Evolutionary conservation across 2,888 invertebrate genomes (phyloP), one percentile per base, ranked within the genome.

Genomic region (Tetranychus truncatus): DNA sequence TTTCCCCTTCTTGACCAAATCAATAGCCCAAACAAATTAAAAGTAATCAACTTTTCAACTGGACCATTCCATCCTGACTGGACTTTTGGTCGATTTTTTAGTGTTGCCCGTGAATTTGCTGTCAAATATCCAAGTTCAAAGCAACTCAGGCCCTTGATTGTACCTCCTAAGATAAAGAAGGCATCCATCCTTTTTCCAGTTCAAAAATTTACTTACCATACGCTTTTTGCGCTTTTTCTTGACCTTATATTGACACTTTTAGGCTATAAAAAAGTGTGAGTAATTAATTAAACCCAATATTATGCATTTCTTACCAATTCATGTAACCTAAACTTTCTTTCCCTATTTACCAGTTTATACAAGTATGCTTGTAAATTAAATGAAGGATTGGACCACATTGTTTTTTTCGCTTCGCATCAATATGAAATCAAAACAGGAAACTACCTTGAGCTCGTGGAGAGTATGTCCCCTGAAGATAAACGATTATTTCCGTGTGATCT

Each of bases 11-110:
- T 24, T 69, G 11, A 9, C 55, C 9, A 7, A 0, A 34, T 34
- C 69, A 24, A 20, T 11, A 69, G 69, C 20, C 34, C 24, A 20
- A 69, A n/a, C 9, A 24, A 69, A 69, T 24, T 69, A 24, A 24
- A 24, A 15, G 69, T 69, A 21, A 20, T 24, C 24, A 69, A 69
- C 20, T 69, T 69, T 11, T 24, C 69, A 24, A 20, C 34, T 24
- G 69, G 69, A 20, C 34, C 69, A 20, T 69, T 69, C 21, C 69
- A 69, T 11, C 20, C 21, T 69, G 69, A 69, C 11, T 69, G 69
- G 20, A 69, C 69, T 20, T 69, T 20, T 20, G 69, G 69, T 0
- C 20, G 21, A 20, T 69, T 69, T 5, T 69, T 69, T 4, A 21
- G 21, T 24, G 69, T 11, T 5, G 69, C 21, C 11, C 69, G 69